These are phyloP conservation scores for Macropis europaea DNA, from an alignment of 2,888 invertebrate genomes.

Conservation along the genomic window DNA sequence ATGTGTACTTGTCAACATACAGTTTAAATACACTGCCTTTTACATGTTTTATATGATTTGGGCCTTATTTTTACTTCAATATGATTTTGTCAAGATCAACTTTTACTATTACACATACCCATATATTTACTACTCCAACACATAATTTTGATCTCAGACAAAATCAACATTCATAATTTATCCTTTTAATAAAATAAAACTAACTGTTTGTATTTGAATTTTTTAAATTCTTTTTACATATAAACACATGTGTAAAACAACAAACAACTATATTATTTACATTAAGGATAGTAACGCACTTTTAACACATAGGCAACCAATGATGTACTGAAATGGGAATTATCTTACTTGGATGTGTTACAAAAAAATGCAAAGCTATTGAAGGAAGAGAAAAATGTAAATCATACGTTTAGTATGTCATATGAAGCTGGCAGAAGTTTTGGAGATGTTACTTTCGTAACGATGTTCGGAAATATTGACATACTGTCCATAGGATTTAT, in stretches of 20 bases:
- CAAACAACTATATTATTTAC: too few relatives aligned
- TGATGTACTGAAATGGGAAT: conserved; percentile 74
- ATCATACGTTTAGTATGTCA: conserved; percentile 60
- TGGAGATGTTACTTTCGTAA: conserved; percentile 86
- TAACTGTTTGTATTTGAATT: neutral
- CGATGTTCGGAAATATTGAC: conserved; percentile 88
- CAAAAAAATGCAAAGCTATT: conserved; percentile 60
- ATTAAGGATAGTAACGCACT: neutral
- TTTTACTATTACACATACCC: neutral
- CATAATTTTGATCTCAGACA: neutral
- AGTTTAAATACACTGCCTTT: neutral
- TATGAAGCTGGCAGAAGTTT: conserved; percentile 82
- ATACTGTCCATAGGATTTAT: conserved; percentile 85
- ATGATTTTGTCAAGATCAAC: conserved; percentile 25
- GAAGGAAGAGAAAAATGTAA: conserved; percentile 18
- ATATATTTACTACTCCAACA: neutral
- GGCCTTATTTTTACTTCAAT: conserved; percentile 34
- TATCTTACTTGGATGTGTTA: conserved; percentile 63
- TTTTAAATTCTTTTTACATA: neutral
- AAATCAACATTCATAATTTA: neutral
- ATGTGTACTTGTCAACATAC: neutral
- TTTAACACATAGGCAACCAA: conserved; percentile 69
- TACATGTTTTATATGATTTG: conserved; percentile 39
- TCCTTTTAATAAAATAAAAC: neutral
- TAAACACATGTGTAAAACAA: neutral